phyloP scores from a whole-genome alignment of 2,888 invertebrate species.

The Glaucopsyche alexis region DNA sequence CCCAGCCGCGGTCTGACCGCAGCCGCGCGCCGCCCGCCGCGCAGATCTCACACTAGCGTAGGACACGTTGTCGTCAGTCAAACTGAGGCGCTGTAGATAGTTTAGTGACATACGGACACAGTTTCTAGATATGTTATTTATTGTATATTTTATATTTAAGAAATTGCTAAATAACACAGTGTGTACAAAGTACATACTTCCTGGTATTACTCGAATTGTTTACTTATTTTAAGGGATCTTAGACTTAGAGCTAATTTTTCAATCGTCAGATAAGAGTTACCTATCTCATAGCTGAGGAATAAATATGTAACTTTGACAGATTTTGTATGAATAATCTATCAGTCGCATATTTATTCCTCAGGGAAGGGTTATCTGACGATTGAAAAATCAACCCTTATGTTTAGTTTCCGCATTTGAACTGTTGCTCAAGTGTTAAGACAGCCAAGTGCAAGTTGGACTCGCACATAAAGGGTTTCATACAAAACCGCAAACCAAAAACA shows the following conservation, averaged over 20 bases:
- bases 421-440: background rate
- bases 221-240: background rate
- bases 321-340: too few species aligned
- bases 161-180: background rate
- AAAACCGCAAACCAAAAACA: too few species aligned
- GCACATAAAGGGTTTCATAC: too few species aligned
- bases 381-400: too few species aligned
- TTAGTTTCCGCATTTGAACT: background rate
- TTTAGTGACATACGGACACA: background rate
- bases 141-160: too few species aligned
- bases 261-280: too few species aligned
- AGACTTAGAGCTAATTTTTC: too few species aligned
- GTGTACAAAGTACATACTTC: background rate
- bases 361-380: too few species aligned
- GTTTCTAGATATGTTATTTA: background rate
- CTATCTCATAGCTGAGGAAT: too few species aligned
- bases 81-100: background rate
- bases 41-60: background rate
- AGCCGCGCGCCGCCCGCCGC: background rate
- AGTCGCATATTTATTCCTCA: too few species aligned
- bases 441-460: too few species aligned
- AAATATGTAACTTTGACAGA: too few species aligned
- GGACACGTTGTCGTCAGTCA: background rate
- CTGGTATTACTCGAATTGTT: background rate
- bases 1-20: constrained; percentile 29